phyloP scores from a whole-genome alignment of 1,140 invertebrate genomes.

The Drosophila kanapiae region DNA sequence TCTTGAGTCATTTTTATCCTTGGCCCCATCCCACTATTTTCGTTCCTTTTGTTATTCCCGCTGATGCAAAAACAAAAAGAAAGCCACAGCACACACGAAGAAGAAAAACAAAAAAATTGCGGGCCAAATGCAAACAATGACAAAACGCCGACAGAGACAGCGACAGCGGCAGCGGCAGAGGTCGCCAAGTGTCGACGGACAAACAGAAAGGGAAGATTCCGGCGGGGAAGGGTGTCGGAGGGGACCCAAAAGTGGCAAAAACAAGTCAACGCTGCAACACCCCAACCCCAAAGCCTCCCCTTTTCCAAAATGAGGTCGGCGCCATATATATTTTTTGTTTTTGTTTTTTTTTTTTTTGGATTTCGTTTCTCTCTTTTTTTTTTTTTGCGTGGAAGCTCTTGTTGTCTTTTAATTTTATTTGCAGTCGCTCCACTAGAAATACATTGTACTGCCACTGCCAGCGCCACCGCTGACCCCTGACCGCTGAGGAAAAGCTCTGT shows the following conservation, averaged over 20 bases:
- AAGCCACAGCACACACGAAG: constrained; percentile 18
- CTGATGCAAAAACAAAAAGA: constrained; percentile 40
- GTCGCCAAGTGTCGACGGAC: constrained; percentile 72
- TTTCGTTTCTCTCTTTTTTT: constrained; percentile 38
- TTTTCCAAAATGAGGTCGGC: constrained; percentile 69
- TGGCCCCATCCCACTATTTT: neutral
- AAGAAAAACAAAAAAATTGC: constrained; percentile 59
- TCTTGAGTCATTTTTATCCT: constrained; percentile 9
- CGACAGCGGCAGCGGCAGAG: constrained; percentile 37
- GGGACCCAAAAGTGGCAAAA: constrained; percentile 66
- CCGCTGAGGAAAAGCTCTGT: constrained; percentile 32
- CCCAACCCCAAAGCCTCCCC: neutral
- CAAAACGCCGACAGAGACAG: constrained; percentile 69
- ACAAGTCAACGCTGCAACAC: constrained; percentile 56
- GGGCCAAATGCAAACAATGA: constrained; percentile 81
- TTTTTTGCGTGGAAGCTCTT: constrained; percentile 47
- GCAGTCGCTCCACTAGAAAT: constrained; percentile 79
- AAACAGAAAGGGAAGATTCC: constrained; percentile 37
- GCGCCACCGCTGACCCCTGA: constrained; percentile 43
- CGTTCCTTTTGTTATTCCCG: constrained; percentile 6
- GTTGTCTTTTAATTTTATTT: constrained; percentile 75
- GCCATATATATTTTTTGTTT: constrained; percentile 70
- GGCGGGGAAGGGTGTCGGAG: neutral
- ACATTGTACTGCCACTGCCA: constrained; percentile 62
- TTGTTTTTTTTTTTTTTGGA: constrained; percentile 14